Percentiles rank a stretch among this genome's conserved stretches.
These are phyloP conservation scores for Chrysolina oricalcia DNA, from an alignment of 2,888 invertebrate genomes.

Conservation along the genomic window DNA sequence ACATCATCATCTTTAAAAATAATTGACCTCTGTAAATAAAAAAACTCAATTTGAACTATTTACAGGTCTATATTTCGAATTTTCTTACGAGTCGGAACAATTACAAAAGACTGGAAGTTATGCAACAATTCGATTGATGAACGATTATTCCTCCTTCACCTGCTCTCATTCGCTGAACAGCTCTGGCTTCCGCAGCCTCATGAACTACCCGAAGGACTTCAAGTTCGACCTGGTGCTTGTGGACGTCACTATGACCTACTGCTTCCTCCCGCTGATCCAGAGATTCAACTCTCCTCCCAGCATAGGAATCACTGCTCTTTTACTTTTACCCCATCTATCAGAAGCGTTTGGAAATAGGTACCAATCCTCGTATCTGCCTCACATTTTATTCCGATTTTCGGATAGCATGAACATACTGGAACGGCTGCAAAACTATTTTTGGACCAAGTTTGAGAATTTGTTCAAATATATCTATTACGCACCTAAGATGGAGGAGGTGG, in stretches of 20 bases:
- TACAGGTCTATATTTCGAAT: not conserved
- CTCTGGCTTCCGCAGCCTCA: slow-evolving; percentile 57
- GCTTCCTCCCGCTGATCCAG: slow-evolving; percentile 60
- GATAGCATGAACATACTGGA: slow-evolving; percentile 55
- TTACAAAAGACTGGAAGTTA: not conserved
- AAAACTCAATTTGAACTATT: not conserved
- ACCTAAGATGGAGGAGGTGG: slow-evolving; percentile 41
- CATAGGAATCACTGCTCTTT: slow-evolving; percentile 56
- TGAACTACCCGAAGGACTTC: slow-evolving; percentile 60
- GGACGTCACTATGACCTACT: slow-evolving; percentile 58
- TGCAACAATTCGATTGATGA: not conserved
- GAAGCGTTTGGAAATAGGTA: slow-evolving; percentile 52
- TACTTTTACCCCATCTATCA: slow-evolving; percentile 44
- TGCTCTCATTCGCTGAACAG: slow-evolving; percentile 45
- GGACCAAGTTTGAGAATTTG: slow-evolving; percentile 40
- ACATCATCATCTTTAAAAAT: no score
- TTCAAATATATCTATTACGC: slow-evolving; percentile 11
- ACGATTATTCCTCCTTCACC: slow-evolving; percentile 16
- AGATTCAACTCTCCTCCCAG: slow-evolving; percentile 62
- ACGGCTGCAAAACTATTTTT: slow-evolving; percentile 55
- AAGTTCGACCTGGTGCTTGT: slow-evolving; percentile 63
- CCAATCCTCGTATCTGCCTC: slow-evolving; percentile 56
- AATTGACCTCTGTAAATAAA: no score
- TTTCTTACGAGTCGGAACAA: not conserved
- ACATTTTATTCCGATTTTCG: slow-evolving; percentile 43